Percentiles rank a stretch among this genome's conserved stretches.
Conservation (phyloP, 1,140 invertebrate genomes). For the Eubasilissa regina region DNA sequence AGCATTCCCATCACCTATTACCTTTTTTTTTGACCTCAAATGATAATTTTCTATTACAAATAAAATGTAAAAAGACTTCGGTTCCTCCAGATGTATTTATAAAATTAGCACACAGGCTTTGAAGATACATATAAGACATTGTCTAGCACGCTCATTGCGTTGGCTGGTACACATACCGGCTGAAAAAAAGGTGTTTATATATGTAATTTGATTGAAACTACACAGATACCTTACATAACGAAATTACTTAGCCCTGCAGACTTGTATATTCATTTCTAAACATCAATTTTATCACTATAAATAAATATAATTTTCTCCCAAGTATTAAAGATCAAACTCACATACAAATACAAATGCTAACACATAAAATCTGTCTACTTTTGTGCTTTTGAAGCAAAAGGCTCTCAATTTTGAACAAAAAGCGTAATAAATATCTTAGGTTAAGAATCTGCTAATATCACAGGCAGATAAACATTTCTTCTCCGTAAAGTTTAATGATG, state of each 20-base stretch:
- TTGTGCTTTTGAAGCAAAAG: conserved; percentile 48
- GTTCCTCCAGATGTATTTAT: too few species aligned
- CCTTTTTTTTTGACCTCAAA: too few species aligned
- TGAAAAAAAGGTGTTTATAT: not conserved
- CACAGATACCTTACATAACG: not conserved
- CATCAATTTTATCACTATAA: not conserved
- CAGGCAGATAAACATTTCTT: conserved; percentile 59
- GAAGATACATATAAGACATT: too few species aligned
- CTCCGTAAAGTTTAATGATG: conserved; percentile 57
- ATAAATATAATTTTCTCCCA: conserved; percentile 4
- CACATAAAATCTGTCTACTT: conserved; percentile 38
- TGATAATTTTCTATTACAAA: too few species aligned
- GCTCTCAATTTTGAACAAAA: conserved; percentile 37
- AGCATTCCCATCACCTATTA: too few species aligned
- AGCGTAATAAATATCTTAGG: conserved; percentile 47
- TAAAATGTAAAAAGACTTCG: too few species aligned
- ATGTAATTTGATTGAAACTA: not conserved
- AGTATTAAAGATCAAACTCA: conserved; percentile 14
- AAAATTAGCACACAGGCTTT: too few species aligned
- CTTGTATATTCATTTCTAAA: conserved; percentile 19
- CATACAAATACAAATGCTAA: conserved; percentile 26
- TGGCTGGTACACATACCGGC: too few species aligned
- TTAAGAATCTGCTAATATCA: conserved; percentile 60
- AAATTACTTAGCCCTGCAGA: not conserved
- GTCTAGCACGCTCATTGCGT: too few species aligned